Evolutionary conservation across 2,888 invertebrate genomes (phyloP), one percentile per base, ranked within the genome.

Genomic region (Rhyacophila evoluta): DNA sequence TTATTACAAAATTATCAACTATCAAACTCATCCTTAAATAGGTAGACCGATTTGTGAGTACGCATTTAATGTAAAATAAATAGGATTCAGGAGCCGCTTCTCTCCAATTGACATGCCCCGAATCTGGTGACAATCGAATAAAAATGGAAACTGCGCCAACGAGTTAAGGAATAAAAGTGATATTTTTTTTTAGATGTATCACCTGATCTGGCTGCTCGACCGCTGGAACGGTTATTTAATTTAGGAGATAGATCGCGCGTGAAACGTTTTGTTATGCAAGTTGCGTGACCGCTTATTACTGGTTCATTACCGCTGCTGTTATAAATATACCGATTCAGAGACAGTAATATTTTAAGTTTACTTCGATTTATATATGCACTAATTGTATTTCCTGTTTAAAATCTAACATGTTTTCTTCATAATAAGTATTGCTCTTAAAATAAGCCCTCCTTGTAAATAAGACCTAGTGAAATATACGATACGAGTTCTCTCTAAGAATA

Each of bases 251-350:
- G 55, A 55, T 55, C 55, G 55, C 55, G 55, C 55, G 55, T 55
- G 55, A 55, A 55, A 25, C 55, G 55, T 55, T 55, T 55, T 55
- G 55, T 55, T 55, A 55, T 55, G 55, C 55, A 55, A 55, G 55
- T 55, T 41, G 55, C 55, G 55, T 55, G 55, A 55, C 55, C 25
- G 55, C 55, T 55, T 55, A 55, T 55, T 55, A 2, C 15, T 55
- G 55, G 55, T 55, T 55, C 55, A 55, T 55, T 55, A 55, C 55
- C 55, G 19, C 55, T 55, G 55, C 8, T 8, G 25, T 8, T 19
- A 55, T 55, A 55, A 55, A 55, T 19, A 41, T 1, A 25, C 5
- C 2, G 8, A 19, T 19, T 8, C 10, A 19, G 8, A 55, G 5
- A 55, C 25, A 55, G 1, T 55, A 19, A 8, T 55, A 6, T 33